A percentile compares a stretch with the other conserved stretches of the same genome.
Conservation (phyloP, 2,797 vertebrate species). For the Macropus fuliginosus region DNA sequence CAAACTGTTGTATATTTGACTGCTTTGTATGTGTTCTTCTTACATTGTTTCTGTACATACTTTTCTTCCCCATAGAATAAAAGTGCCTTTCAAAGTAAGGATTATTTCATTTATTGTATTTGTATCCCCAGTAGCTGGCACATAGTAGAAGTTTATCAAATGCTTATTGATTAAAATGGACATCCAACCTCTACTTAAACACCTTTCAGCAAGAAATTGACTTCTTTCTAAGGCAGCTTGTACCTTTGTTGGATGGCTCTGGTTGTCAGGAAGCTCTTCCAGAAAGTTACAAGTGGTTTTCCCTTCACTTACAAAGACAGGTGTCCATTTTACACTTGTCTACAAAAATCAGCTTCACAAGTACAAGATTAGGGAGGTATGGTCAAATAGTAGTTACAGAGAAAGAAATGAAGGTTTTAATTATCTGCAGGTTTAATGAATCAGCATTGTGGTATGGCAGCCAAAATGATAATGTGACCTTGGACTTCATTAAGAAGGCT, state of each 20-base stretch:
- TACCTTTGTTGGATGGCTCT: neutral
- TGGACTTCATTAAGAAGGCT: no score
- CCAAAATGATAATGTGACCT: no score
- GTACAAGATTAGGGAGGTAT: no score
- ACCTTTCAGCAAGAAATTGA: neutral
- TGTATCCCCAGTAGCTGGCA: neutral
- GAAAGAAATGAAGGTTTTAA: no score
- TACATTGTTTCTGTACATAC: neutral
- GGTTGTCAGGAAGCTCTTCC: neutral
- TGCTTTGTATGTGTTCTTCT: slow-evolving; percentile 14
- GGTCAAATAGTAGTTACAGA: no score
- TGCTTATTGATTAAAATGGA: neutral
- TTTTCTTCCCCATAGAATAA: neutral
- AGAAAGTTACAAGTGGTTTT: neutral
- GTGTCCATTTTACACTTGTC: neutral
- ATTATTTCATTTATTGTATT: neutral
- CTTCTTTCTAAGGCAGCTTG: neutral
- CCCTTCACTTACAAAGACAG: neutral
- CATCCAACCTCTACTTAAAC: neutral
- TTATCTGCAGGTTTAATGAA: no score
- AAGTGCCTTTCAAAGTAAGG: neutral
- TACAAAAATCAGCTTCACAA: neutral
- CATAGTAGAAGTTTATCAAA: no score
- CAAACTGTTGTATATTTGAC: neutral
- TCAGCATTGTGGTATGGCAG: no score